Conservation (phyloP, 1,140 invertebrate species). For the Nautilus pompilius region DNA sequence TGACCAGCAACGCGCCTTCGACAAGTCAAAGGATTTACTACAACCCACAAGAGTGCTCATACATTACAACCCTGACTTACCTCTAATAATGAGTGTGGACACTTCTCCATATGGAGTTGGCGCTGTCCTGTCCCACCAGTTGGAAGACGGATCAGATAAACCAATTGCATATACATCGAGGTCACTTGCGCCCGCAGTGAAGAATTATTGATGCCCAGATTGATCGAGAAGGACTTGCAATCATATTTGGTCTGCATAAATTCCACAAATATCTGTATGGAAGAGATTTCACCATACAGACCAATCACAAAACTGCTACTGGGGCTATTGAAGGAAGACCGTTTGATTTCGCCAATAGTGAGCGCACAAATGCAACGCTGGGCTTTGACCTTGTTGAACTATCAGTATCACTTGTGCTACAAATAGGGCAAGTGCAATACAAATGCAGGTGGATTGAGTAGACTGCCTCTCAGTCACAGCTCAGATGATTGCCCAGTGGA, state of each 20-base stretch:
- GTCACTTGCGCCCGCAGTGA: constrained; percentile 40
- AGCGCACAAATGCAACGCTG: constrained; percentile 39
- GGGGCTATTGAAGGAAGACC: constrained; percentile 20
- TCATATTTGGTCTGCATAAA: constrained; percentile 58
- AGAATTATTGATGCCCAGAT: constrained; percentile 53
- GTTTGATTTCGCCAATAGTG: constrained; percentile 23
- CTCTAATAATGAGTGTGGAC: constrained; percentile 9
- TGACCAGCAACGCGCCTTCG: constrained; percentile 1
- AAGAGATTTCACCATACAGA: constrained; percentile 24
- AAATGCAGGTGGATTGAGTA: constrained; percentile 31
- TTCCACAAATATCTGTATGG: constrained; percentile 58
- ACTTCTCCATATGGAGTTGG: constrained; percentile 14
- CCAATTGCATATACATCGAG: constrained; percentile 51
- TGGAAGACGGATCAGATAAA: constrained; percentile 13
- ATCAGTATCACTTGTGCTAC: constrained; percentile 47
- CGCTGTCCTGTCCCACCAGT: constrained; percentile 15
- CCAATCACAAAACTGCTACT: constrained; percentile 47
- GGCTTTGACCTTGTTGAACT: constrained; percentile 43
- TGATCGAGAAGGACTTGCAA: constrained; percentile 54
- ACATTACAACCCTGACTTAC: constrained; percentile 13
- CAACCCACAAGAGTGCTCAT: constrained; percentile 4
- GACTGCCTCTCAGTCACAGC: neutral
- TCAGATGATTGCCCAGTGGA: constrained; percentile 1
- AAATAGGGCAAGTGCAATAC: constrained; percentile 23
- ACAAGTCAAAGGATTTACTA: constrained; percentile 28